These are phyloP conservation scores for Apodemus agrarius DNA, from an alignment of 2,797 vertebrate genomes.

Conservation along the genomic window DNA sequence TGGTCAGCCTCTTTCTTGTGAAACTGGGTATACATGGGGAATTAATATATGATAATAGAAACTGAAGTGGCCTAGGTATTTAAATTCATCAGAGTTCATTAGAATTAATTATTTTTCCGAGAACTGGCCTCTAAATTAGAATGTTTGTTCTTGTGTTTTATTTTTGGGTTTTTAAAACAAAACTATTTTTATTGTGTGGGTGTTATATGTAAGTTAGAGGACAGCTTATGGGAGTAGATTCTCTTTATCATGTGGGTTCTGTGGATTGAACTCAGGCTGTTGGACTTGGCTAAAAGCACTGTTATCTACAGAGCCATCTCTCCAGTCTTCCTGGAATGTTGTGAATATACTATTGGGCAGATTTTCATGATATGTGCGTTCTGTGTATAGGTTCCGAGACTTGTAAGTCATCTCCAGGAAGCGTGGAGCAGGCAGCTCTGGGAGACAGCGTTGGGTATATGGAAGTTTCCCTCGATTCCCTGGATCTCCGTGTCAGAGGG, in stretches of 20 bases:
- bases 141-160: not conserved
- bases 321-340: not conserved
- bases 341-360: not conserved
- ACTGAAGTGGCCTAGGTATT: not conserved
- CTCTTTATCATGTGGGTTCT: not conserved
- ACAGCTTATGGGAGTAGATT: not conserved
- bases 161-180: not conserved
- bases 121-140: constrained; percentile 38
- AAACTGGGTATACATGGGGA: not conserved
- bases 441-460: constrained; percentile 89
- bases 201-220: not conserved
- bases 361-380: constrained; percentile 36
- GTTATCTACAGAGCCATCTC: not conserved
- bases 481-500: constrained; percentile 89
- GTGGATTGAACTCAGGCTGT: not conserved
- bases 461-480: constrained; percentile 90
- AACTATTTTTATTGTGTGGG: not conserved
- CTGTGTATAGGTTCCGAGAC: constrained; percentile 83
- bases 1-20: not conserved
- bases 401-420: constrained; percentile 84
- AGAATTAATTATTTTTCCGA: not conserved
- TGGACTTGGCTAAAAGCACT: not conserved
- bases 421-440: constrained; percentile 84
- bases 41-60: not conserved
- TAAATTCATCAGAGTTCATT: not conserved